phyloP scores from a whole-genome alignment of 2,113 vertebrate genomes.

The Petrocephalus microphthalmus region DNA sequence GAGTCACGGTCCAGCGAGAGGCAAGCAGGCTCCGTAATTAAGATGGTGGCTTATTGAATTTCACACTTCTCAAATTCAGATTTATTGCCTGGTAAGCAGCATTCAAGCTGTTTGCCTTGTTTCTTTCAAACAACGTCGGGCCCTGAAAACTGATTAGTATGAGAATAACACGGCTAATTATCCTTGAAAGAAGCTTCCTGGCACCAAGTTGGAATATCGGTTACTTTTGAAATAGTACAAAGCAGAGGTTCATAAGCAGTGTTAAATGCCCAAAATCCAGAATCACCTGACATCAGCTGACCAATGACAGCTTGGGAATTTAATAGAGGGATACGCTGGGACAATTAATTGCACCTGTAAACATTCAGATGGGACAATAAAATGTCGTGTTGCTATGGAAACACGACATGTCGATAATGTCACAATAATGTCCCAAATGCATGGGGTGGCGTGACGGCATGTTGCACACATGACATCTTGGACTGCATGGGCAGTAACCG shows the following conservation, averaged over 20 bases:
- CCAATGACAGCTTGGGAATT: background rate
- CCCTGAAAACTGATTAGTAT: constrained; percentile 48
- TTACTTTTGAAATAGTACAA: background rate
- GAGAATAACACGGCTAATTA: constrained; percentile 46
- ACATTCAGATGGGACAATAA: constrained; percentile 45
- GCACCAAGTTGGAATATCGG: constrained; percentile 21
- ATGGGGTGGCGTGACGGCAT: constrained; percentile 34
- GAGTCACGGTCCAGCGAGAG: constrained; percentile 44
- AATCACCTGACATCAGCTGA: constrained; percentile 19
- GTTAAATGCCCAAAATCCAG: background rate
- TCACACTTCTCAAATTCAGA: constrained; percentile 56
- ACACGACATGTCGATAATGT: no score
- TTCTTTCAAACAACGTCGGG: constrained; percentile 44
- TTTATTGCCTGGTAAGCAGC: constrained; percentile 53
- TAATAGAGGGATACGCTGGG: constrained; percentile 18
- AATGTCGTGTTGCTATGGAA: constrained; percentile 56
- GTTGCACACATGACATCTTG: constrained; percentile 25
- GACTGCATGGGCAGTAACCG: constrained; percentile 54
- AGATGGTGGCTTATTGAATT: constrained; percentile 50
- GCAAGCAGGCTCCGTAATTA: constrained; percentile 50
- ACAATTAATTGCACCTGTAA: constrained; percentile 45
- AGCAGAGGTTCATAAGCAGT: constrained; percentile 13
- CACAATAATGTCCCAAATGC: constrained; percentile 55
- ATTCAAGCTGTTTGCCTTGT: constrained; percentile 39
- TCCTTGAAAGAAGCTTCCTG: constrained; percentile 39